Percentiles rank a stretch among this genome's conserved stretches.
Conservation (phyloP, 2,797 vertebrate genomes). For the Chaenodraco wilsoni region DNA sequence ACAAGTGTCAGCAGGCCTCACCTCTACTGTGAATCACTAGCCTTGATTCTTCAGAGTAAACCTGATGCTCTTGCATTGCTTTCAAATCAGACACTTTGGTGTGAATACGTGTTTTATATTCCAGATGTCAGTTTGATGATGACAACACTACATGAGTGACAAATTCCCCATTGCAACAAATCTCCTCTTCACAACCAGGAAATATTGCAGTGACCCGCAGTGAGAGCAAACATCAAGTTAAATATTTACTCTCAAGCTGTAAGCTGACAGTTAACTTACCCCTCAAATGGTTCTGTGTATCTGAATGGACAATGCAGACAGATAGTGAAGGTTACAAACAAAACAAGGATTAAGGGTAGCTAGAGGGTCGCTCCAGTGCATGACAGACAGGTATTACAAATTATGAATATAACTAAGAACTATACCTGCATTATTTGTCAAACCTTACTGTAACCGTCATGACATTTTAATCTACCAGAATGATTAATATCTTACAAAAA, state of each 20-base stretch:
- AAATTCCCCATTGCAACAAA: background rate
- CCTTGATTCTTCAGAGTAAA: background rate
- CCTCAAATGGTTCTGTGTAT: background rate
- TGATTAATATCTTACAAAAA: background rate
- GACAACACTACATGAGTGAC: background rate
- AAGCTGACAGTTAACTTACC: conserved; percentile 24
- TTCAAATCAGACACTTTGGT: background rate
- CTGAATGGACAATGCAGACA: conserved; percentile 1
- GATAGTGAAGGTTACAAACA: background rate
- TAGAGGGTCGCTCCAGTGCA: conserved; percentile 3
- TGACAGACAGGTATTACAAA: conserved; percentile 5
- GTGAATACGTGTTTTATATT: background rate
- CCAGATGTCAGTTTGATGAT: background rate
- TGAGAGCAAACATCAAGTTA: conserved; percentile 58
- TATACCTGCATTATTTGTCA: conserved; percentile 7
- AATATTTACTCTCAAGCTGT: conserved; percentile 45
- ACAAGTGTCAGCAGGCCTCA: conserved; percentile 26
- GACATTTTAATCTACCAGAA: conserved; percentile 1
- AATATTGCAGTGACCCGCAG: background rate
- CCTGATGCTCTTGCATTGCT: background rate
- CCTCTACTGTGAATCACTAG: conserved; percentile 40
- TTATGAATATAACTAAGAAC: background rate
- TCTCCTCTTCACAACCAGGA: background rate
- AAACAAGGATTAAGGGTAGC: background rate
- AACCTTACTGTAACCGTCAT: conserved; percentile 14